A percentile compares a stretch with the other conserved stretches of the same genome.
These are phyloP conservation scores for Loxodonta africana DNA, from an alignment of 2,113 vertebrate genomes.

Conservation along the genomic window DNA sequence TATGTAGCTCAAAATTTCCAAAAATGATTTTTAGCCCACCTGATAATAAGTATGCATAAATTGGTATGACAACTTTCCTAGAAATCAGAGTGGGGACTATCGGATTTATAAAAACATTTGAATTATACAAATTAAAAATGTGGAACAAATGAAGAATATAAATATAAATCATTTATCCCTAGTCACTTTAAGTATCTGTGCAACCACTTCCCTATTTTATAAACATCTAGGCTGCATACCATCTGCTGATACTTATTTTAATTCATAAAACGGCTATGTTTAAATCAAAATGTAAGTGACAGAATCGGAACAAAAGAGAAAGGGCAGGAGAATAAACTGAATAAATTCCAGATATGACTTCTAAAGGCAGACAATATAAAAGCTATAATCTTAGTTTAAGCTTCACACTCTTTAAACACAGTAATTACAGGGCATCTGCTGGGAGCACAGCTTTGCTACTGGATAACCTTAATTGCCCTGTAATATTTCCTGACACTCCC, in stretches of 20 bases:
- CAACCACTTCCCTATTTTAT: constrained; percentile 81
- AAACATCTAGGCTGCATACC: constrained; percentile 82
- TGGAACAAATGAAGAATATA: constrained; percentile 72
- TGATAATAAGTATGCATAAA: background rate
- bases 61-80: background rate
- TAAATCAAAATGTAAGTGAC: constrained; percentile 88
- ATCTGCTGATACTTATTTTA: constrained; percentile 90
- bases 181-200: constrained; percentile 73
- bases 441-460: constrained; percentile 88
- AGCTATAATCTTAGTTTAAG: constrained; percentile 91
- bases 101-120: background rate
- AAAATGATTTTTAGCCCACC: background rate
- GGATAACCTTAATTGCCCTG: constrained; percentile 91
- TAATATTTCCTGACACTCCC: constrained; percentile 92
- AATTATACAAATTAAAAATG: constrained; percentile 64
- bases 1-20: constrained; percentile 33
- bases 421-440: constrained; percentile 92
- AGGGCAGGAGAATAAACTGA: constrained; percentile 88
- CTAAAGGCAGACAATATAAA: constrained; percentile 90
- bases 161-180: constrained; percentile 72
- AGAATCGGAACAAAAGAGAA: constrained; percentile 89
- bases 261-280: constrained; percentile 87
- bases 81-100: background rate
- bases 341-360: constrained; percentile 91
- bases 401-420: constrained; percentile 89